Evolutionary conservation across 2,797 vertebrate species (phyloP), one percentile per base, ranked within the genome.

Genomic region (Chrysocyon brachyurus): DNA sequence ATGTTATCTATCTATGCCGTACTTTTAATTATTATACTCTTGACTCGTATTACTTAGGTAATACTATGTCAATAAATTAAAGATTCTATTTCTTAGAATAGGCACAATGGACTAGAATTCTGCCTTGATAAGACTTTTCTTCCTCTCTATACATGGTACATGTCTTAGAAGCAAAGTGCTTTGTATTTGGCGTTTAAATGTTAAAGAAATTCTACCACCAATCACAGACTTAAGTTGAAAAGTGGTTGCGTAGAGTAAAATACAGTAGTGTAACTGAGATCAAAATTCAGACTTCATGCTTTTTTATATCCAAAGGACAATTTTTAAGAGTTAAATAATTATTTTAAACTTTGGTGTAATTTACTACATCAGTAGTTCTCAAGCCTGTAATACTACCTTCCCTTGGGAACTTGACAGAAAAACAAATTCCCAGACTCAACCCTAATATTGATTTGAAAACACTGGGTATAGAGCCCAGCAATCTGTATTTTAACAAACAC

Each of bases 61-160:
- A 73, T 64, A 93, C 77, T 57, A 90, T 75, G 0, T 33, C 81
- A 96, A 46, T 70, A 61, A 92, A 68, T 84, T 72, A 78, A 78
- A 40, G 28, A 81, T 57, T 75, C 26, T 36, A 77, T 92, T 82
- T 96, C 36, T 91, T 87, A 91, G n/a, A 85, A 79, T 57, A 75
- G 3, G 21, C 57, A 61, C 19, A 86, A 61, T 19, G n/a, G 90
- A 77, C 22, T 14, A 89, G 36, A 92, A 54, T 72, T 93, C 10
- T 75, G 46, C 19, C 36, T 26, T 56, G 31, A 52, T 4, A 84
- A 95, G 4, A 2, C 6, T 92, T 61, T 33, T 46, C 26, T 79
- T 66, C 52, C 4, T 17, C 7, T 5, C 28, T 79, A 6, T 15
- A 6, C 52, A 21, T 28, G 17, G 19, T 46, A 70, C 1, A 46